phyloP scores from a whole-genome alignment of 2,888 invertebrate genomes.

The Meteorus cinctellus region DNA sequence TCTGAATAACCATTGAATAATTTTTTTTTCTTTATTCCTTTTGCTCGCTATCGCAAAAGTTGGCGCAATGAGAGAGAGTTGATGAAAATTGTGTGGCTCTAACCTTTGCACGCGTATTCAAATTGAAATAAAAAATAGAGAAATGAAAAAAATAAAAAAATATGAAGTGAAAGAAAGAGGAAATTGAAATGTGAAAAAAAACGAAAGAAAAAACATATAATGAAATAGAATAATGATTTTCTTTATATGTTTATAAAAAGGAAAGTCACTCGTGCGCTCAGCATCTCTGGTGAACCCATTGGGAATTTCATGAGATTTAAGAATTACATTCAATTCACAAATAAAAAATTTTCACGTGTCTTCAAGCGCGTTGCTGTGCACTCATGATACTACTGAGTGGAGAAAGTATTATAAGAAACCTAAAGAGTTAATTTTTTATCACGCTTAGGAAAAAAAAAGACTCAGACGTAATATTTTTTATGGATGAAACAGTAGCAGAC shows the following conservation, averaged over 20 bases:
- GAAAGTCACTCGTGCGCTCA: conserved; percentile 16
- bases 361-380: background rate
- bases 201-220: conserved; percentile 13
- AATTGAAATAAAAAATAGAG: background rate
- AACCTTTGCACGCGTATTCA: conserved; percentile 21
- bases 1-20: conserved; percentile 24
- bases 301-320: conserved; percentile 22
- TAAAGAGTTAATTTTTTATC: no score
- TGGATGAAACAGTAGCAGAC: no score
- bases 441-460: no score
- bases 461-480: no score
- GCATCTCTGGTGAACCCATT: conserved; percentile 3
- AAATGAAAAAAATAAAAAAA: background rate
- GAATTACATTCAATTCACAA: conserved; percentile 18
- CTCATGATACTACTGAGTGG: background rate
- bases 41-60: conserved; percentile 3
- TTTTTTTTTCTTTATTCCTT: background rate
- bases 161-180: background rate
- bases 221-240: conserved; percentile 30
- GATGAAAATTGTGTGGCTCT: conserved; percentile 9
- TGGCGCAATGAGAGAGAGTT: conserved; percentile 11
- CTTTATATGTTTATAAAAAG: background rate
- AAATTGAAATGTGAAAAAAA: background rate
- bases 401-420: no score
- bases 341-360: conserved; percentile 3